phyloP scores from a whole-genome alignment of 1,140 invertebrate species.

The Aleiodes sp. region DNA sequence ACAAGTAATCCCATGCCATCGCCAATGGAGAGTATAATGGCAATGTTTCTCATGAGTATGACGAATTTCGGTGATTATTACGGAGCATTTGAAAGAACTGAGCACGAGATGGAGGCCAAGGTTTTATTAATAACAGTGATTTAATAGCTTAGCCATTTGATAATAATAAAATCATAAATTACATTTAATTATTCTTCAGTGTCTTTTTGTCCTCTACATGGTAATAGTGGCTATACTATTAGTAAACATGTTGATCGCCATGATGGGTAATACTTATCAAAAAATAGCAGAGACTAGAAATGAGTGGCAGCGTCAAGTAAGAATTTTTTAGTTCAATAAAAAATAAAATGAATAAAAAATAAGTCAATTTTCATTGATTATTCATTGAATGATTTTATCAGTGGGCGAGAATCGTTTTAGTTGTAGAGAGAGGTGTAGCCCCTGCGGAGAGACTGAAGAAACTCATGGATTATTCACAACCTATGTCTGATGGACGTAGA shows the following conservation, averaged over 20 bases:
- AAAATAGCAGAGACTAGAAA: constrained; percentile 96
- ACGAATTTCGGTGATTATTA: constrained; percentile 97
- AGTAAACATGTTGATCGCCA: constrained; percentile 99
- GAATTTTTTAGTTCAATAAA: not conserved
- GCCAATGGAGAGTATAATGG: constrained; percentile 93
- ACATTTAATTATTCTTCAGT: constrained; percentile 65
- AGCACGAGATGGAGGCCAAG: constrained; percentile 89
- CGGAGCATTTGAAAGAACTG: constrained; percentile 85
- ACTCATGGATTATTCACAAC: constrained; percentile 92
- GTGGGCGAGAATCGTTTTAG: constrained; percentile 97
- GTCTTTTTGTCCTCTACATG: constrained; percentile 95
- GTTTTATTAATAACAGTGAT: too few relatives aligned
- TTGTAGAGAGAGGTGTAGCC: constrained; percentile 93
- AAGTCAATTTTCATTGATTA: not conserved
- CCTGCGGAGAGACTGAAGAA: constrained; percentile 86
- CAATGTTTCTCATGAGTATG: constrained; percentile 97
- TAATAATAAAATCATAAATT: not conserved
- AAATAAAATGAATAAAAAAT: not conserved
- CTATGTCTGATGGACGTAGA: constrained; percentile 89
- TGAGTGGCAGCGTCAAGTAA: constrained; percentile 96
- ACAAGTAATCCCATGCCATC: constrained; percentile 84
- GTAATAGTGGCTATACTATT: constrained; percentile 93
- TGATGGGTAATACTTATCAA: constrained; percentile 99
- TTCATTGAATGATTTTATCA: constrained; percentile 53
- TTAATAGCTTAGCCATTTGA: not conserved